phyloP scores from a whole-genome alignment of 2,888 invertebrate species.

The Mythimna loreyi region DNA sequence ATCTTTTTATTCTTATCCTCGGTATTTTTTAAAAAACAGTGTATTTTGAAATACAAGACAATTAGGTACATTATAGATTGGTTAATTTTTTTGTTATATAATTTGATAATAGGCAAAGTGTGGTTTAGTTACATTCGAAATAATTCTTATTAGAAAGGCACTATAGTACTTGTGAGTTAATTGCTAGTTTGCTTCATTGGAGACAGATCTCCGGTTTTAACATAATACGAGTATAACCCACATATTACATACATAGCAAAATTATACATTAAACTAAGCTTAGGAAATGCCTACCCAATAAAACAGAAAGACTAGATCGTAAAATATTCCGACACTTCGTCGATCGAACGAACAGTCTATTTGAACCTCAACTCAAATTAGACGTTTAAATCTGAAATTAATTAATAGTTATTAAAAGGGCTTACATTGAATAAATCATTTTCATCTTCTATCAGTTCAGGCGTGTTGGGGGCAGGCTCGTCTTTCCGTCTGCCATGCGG shows the following conservation, averaged over 20 bases:
- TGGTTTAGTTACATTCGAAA: not conserved
- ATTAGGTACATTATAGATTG: not conserved
- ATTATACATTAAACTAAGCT: not conserved
- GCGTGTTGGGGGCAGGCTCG: not conserved
- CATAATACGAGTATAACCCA: no score
- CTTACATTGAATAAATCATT: constrained; percentile 9
- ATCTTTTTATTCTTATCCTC: not conserved
- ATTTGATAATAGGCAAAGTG: not conserved
- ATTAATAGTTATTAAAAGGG: not conserved
- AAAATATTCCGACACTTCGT: not conserved
- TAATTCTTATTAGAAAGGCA: not conserved
- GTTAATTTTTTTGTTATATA: not conserved
- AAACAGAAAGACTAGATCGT: not conserved
- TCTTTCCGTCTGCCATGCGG: no score
- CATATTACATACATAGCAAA: not conserved
- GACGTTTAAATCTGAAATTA: not conserved
- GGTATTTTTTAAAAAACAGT: no score
- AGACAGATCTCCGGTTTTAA: not conserved
- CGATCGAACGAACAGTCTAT: not conserved
- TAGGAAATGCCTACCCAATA: not conserved
- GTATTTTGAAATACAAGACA: not conserved
- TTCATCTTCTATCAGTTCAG: not conserved
- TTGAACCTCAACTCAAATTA: not conserved
- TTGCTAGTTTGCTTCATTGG: not conserved
- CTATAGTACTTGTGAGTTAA: not conserved